Conservation (phyloP, 2,797 vertebrate genomes). For the Gymnoscopelus braueri region DNA sequence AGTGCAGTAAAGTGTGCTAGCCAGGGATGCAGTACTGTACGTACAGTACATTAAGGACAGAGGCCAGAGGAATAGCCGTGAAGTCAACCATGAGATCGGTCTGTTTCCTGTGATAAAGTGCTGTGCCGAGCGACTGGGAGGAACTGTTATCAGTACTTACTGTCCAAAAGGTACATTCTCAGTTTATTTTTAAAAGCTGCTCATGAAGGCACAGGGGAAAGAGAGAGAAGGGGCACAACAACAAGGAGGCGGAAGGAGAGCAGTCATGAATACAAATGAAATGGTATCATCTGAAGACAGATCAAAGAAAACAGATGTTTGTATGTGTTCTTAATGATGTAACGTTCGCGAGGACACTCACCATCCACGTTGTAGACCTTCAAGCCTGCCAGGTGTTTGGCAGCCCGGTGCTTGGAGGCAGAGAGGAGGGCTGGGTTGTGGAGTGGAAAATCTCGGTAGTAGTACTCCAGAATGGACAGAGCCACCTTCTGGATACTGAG, state of each 20-base stretch:
- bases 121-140: conserved; percentile 16
- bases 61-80: conserved; percentile 21
- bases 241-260: conserved; percentile 19
- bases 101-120: conserved; percentile 50
- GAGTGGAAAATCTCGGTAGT: conserved; percentile 94
- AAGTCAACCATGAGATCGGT: conserved; percentile 48
- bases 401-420: conserved; percentile 89
- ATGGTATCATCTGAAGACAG: neutral
- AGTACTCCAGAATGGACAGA: conserved; percentile 92
- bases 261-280: neutral
- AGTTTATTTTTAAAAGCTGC: conserved; percentile 83
- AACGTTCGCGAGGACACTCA: conserved; percentile 69
- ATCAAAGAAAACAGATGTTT: conserved; percentile 3
- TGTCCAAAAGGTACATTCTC: conserved; percentile 78
- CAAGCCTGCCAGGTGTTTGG: conserved; percentile 92
- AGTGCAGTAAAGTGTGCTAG: conserved; percentile 4
- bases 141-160: conserved; percentile 76
- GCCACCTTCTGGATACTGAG: conserved; percentile 92
- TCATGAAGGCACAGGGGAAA: conserved; percentile 56
- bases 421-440: conserved; percentile 92
- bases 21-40: conserved; percentile 19
- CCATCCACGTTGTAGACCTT: conserved; percentile 97
- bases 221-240: conserved; percentile 41
- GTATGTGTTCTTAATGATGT: too few species aligned
- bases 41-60: conserved; percentile 31